These are phyloP conservation scores for Cuniculus paca DNA, from an alignment of 2,797 vertebrate genomes.

Conservation along the genomic window DNA sequence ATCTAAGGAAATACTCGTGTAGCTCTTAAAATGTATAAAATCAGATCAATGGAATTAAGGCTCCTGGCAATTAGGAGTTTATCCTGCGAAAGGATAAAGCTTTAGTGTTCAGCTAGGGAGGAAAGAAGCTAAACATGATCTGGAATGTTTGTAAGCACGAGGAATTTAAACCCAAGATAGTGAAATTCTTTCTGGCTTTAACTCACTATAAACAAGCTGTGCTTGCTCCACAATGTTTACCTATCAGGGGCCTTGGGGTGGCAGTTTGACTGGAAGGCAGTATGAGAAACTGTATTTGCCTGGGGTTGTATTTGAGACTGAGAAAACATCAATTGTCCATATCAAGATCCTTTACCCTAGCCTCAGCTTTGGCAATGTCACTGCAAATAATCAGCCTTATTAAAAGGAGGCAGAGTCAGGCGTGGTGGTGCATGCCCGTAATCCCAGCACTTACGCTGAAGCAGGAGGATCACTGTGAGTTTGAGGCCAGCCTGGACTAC, in stretches of 20 bases:
- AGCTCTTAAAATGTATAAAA: slow-evolving; percentile 56
- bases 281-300: slow-evolving; percentile 29
- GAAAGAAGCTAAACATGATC: slow-evolving; percentile 70
- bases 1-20: slow-evolving; percentile 59
- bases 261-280: neutral
- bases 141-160: slow-evolving; percentile 70
- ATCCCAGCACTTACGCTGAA: neutral
- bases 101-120: slow-evolving; percentile 53
- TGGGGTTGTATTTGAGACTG: neutral
- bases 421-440: neutral
- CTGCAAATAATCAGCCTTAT: neutral
- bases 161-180: slow-evolving; percentile 66
- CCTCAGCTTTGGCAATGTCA: neutral
- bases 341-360: neutral
- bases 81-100: slow-evolving; percentile 68
- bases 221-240: neutral
- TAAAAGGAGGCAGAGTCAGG: neutral
- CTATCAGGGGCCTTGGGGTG: no score
- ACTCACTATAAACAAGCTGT: slow-evolving; percentile 30
- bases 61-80: slow-evolving; percentile 62
- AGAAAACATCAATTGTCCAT: neutral
- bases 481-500: neutral
- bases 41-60: slow-evolving; percentile 68
- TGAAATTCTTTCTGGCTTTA: slow-evolving; percentile 73
- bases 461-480: neutral